Evolutionary conservation across 2,113 vertebrate genomes (phyloP).

Genomic region (Seriola dumerili): DNA sequence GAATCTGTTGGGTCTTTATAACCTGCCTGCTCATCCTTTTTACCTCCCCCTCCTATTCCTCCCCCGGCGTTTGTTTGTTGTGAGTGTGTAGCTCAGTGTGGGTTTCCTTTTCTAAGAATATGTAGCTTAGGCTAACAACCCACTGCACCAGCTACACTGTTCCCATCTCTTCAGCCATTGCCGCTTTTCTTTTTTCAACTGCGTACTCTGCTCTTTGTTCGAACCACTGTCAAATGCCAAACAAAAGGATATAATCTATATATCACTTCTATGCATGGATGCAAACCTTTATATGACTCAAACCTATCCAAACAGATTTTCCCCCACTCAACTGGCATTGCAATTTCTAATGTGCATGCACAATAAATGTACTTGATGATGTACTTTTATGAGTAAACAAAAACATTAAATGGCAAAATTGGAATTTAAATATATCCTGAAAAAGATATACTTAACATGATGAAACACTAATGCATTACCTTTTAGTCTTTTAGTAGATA

Average conservation of each 20-base stretch:
- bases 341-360: background rate
- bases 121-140: slow-evolving; percentile 17
- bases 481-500: background rate
- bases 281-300: background rate
- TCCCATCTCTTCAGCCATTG: background rate
- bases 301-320: background rate
- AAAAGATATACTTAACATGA: slow-evolving; percentile 9
- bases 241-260: background rate
- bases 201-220: background rate
- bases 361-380: background rate
- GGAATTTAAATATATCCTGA: background rate
- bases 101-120: slow-evolving; percentile 8
- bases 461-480: slow-evolving; percentile 17
- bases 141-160: slow-evolving; percentile 13
- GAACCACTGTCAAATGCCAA: background rate
- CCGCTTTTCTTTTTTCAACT: background rate
- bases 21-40: background rate
- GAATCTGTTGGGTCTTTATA: background rate
- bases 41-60: background rate
- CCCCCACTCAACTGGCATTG: background rate
- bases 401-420: background rate
- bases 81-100: slow-evolving; percentile 3
- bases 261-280: background rate
- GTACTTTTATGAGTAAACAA: background rate
- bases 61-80: slow-evolving; percentile 6